Evolutionary conservation across 2,797 vertebrate genomes (phyloP).

Genomic region (Poeciliopsis infans): DNA sequence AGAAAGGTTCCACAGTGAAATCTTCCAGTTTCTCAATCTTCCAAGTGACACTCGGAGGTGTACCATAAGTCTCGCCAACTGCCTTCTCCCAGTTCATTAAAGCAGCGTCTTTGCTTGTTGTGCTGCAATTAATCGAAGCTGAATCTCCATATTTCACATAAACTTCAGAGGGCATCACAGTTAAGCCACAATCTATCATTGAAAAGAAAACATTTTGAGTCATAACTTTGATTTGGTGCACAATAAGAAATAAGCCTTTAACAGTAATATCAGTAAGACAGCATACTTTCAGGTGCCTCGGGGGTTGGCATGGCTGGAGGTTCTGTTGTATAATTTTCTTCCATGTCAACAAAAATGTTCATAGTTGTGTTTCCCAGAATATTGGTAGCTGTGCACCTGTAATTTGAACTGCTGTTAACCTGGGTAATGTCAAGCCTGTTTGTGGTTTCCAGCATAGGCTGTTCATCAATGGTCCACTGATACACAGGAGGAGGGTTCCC

Average conservation of each 20-base stretch:
- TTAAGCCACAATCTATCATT: slow-evolving; percentile 28
- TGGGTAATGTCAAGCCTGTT: background rate
- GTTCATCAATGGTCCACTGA: slow-evolving; percentile 22
- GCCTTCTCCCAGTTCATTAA: slow-evolving; percentile 52
- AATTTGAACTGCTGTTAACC: background rate
- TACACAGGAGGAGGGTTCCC: slow-evolving; percentile 36
- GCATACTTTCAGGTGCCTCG: slow-evolving; percentile 5
- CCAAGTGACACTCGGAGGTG: fast-evolving
- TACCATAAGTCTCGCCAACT: fast-evolving
- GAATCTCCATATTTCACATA: slow-evolving; percentile 60
- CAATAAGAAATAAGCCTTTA: background rate
- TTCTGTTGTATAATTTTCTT: background rate
- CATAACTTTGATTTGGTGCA: background rate
- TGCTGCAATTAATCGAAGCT: slow-evolving; percentile 53
- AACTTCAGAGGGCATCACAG: slow-evolving; percentile 43
- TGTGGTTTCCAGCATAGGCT: fast-evolving
- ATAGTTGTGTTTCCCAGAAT: background rate
- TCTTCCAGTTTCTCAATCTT: background rate
- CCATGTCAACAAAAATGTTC: slow-evolving; percentile 10
- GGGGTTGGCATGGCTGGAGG: background rate
- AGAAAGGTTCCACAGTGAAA: background rate
- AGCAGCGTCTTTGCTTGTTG: fast-evolving
- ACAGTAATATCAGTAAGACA: background rate
- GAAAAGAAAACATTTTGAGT: slow-evolving; percentile 7
- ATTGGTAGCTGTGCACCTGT: slow-evolving; percentile 46